phyloP scores from a whole-genome alignment of 2,113 vertebrate species.

The Trichechus manatus region DNA sequence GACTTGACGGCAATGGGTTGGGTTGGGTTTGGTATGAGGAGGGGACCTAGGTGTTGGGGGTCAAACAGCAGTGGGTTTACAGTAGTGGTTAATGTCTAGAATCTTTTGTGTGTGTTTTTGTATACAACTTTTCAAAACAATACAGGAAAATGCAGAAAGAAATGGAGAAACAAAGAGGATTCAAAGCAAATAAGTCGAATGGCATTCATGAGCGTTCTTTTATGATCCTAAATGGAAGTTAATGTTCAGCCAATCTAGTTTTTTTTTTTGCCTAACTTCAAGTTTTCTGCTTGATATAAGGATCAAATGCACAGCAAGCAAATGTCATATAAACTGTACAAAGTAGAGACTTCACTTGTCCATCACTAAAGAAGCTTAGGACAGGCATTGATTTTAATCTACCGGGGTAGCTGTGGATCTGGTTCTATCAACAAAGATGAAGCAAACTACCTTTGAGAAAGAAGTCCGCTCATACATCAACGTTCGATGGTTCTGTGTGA shows the following conservation, averaged over 20 bases:
- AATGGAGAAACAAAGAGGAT: background rate
- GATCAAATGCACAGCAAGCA: constrained; percentile 19
- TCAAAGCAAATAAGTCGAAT: background rate
- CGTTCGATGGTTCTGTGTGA: background rate
- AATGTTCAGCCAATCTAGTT: background rate
- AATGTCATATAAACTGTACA: constrained; percentile 26
- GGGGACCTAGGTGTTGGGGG: too few species aligned
- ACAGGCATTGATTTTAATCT: background rate
- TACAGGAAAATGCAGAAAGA: background rate
- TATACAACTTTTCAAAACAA: background rate
- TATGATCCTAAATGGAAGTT: background rate
- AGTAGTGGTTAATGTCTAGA: background rate
- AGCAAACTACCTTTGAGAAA: background rate
- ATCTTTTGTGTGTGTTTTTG: background rate
- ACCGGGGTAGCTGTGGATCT: background rate
- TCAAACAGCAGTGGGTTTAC: too few species aligned
- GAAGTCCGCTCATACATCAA: background rate
- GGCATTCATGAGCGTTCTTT: background rate
- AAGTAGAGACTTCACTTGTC: background rate
- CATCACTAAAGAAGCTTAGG: constrained; percentile 1
- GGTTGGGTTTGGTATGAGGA: too few species aligned
- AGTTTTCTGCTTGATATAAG: constrained; percentile 25
- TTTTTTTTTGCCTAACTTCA: constrained; percentile 6
- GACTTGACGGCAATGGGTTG: too few species aligned
- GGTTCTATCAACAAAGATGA: constrained; percentile 25